These are phyloP conservation scores for Hemaris fuciformis DNA, from an alignment of 2,888 invertebrate species.

Conservation along the genomic window DNA sequence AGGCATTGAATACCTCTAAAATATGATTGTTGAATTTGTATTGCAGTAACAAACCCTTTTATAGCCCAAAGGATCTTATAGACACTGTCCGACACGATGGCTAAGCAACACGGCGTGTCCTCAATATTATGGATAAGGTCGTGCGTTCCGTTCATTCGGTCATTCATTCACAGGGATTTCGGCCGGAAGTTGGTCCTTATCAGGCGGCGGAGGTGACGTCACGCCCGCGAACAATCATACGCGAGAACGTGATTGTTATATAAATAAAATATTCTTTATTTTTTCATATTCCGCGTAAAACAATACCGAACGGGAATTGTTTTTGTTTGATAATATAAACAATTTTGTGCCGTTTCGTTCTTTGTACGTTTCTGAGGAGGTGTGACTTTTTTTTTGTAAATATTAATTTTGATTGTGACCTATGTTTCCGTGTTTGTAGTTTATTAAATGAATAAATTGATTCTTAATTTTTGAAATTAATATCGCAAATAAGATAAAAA, in stretches of 20 bases:
- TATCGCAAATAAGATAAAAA: not conserved
- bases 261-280: slow-evolving; percentile 56
- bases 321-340: slow-evolving; percentile 26
- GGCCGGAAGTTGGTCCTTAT: slow-evolving; percentile 76
- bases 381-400: not conserved
- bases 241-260: slow-evolving; percentile 75
- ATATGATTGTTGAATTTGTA: too few relatives aligned
- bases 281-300: slow-evolving; percentile 60
- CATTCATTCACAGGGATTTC: slow-evolving; percentile 58
- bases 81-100: not conserved
- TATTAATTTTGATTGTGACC: not conserved
- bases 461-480: not conserved
- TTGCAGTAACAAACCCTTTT: not conserved
- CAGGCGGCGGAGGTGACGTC: slow-evolving; percentile 76
- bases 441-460: too few relatives aligned
- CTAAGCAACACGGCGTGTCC: slow-evolving; percentile 33
- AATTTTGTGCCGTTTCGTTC: not conserved
- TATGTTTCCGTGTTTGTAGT: not conserved
- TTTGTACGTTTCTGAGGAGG: not conserved
- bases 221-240: slow-evolving; percentile 54
- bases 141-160: slow-evolving; percentile 43
- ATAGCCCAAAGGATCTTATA: not conserved
- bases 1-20: too few relatives aligned
- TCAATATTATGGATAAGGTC: slow-evolving; percentile 43
- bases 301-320: slow-evolving; percentile 65